Evolutionary conservation across 1,140 invertebrate genomes (phyloP).

Genomic region (Leptoteleia sp.): DNA sequence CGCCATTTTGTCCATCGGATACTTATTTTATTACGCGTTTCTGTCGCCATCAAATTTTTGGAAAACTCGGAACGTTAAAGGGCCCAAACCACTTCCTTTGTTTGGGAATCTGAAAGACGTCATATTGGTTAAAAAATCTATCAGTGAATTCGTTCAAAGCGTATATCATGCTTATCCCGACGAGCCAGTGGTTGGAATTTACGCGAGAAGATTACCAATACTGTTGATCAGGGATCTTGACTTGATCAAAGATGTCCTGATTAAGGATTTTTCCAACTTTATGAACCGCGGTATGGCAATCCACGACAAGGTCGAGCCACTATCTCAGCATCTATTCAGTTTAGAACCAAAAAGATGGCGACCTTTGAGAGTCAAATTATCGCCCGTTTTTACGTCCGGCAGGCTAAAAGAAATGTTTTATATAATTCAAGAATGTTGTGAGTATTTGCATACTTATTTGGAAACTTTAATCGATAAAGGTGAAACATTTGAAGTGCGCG

Average conservation of each 20-base stretch:
- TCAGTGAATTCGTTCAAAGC: too few relatives aligned
- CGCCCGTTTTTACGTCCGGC: conserved; percentile 63
- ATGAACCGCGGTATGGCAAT: conserved; percentile 69
- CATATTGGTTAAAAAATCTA: too few relatives aligned
- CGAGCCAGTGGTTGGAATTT: too few relatives aligned
- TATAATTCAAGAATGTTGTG: conserved; percentile 68
- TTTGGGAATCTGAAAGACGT: too few relatives aligned
- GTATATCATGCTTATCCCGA: background rate
- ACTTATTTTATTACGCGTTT: too few relatives aligned
- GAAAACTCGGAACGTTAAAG: too few relatives aligned
- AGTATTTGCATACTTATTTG: conserved; percentile 67
- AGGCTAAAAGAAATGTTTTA: conserved; percentile 76
- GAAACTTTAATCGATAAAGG: conserved; percentile 20
- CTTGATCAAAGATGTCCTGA: conserved; percentile 61
- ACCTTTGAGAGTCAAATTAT: conserved; percentile 70
- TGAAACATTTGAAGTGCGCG: conserved; percentile 63
- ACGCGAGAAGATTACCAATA: too few relatives aligned
- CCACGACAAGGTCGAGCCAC: conserved; percentile 79
- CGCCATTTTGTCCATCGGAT: too few relatives aligned
- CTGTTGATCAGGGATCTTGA: conserved; percentile 6
- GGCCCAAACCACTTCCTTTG: too few relatives aligned
- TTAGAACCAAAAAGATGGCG: conserved; percentile 72
- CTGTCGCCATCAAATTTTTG: too few relatives aligned
- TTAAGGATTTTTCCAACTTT: conserved; percentile 57
- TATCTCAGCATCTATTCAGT: conserved; percentile 73